These are phyloP conservation scores for Thamnophis elegans DNA, from an alignment of 2,797 vertebrate species.

Conservation along the genomic window DNA sequence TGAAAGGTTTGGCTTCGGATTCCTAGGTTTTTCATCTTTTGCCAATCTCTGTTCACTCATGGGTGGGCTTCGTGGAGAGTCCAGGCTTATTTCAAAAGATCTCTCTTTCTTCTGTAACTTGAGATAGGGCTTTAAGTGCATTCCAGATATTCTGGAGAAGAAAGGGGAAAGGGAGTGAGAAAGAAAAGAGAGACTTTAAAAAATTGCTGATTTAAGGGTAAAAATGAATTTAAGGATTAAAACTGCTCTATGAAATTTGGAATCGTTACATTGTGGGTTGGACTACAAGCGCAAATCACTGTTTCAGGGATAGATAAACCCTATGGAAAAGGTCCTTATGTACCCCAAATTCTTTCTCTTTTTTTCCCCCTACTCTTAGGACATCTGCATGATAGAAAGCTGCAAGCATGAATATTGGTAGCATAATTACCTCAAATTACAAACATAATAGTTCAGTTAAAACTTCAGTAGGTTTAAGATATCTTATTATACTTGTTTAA, in stretches of 20 bases:
- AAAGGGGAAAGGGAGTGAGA: not conserved
- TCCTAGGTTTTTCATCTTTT: constrained; percentile 66
- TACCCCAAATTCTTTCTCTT: not conserved
- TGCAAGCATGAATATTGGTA: not conserved
- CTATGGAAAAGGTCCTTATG: not conserved
- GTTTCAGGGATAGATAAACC: not conserved
- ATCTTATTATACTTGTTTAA: not conserved
- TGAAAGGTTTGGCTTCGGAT: constrained; percentile 62
- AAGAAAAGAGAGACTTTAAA: not conserved
- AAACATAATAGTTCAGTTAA: not conserved
- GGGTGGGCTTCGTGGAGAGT: constrained; percentile 63
- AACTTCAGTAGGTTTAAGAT: not conserved
- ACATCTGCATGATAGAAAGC: not conserved
- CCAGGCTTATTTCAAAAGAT: constrained; percentile 70
- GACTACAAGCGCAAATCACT: not conserved
- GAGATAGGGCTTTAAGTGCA: constrained; percentile 88
- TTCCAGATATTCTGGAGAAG: constrained; percentile 79
- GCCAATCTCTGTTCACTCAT: constrained; percentile 64
- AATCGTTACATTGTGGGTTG: not conserved
- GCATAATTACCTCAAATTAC: not conserved
- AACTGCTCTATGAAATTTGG: not conserved
- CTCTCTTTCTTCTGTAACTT: constrained; percentile 80
- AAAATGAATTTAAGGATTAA: not conserved
- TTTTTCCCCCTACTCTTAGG: not conserved
- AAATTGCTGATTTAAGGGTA: not conserved